A percentile compares a stretch with the other conserved stretches of the same genome.
These are phyloP conservation scores for Chaenodraco wilsoni DNA, from an alignment of 2,797 vertebrate species.

Conservation along the genomic window DNA sequence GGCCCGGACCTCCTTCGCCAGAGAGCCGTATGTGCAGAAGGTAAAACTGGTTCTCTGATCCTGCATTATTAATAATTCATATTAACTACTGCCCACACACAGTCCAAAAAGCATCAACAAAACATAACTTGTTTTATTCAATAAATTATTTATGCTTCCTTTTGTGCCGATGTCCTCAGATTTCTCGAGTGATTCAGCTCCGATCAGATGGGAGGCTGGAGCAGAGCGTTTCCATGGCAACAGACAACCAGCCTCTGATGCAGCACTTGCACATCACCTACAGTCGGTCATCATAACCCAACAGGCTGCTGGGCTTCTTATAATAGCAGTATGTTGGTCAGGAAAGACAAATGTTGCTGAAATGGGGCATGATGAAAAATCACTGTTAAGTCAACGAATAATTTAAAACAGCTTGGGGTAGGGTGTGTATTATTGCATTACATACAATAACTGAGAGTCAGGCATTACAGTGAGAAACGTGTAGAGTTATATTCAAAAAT, in stretches of 20 bases:
- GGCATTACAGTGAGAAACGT: background rate
- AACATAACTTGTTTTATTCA: background rate
- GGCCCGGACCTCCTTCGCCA: conserved; percentile 93
- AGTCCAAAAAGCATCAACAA: background rate
- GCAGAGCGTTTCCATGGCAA: conserved; percentile 95
- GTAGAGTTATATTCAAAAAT: background rate
- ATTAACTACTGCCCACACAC: no score
- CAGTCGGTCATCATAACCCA: conserved; percentile 76
- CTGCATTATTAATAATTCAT: background rate
- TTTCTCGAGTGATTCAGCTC: conserved; percentile 90
- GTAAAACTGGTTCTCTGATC: conserved; percentile 66
- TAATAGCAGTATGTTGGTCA: background rate
- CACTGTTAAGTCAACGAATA: background rate
- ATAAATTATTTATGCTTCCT: background rate
- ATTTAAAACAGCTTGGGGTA: background rate
- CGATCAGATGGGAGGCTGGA: conserved; percentile 92
- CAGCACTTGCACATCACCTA: conserved; percentile 94
- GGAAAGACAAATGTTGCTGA: background rate
- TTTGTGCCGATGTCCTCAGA: conserved; percentile 72
- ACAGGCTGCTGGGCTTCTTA: background rate
- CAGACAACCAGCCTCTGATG: conserved; percentile 89
- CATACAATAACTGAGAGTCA: background rate
- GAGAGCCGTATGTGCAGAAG: conserved; percentile 91
- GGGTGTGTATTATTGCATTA: background rate
- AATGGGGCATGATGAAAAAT: background rate